A percentile compares a stretch with the other conserved stretches of the same genome.
These are phyloP conservation scores for Oncorhynchus kisutch DNA, from an alignment of 2,113 vertebrate species.

Conservation along the genomic window DNA sequence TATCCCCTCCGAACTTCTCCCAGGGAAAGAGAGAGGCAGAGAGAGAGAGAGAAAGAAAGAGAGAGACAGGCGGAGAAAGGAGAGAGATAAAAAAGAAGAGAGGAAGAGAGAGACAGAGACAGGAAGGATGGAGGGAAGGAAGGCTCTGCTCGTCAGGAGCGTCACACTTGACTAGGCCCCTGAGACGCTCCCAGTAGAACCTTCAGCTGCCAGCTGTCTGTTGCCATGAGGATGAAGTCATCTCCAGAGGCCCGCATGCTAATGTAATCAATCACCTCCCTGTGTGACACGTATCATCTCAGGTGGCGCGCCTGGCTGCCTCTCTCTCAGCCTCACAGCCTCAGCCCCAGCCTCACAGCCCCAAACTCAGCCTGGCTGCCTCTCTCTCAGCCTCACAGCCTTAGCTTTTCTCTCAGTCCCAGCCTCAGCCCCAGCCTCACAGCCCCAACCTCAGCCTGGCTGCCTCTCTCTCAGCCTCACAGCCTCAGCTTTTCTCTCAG, in stretches of 20 bases:
- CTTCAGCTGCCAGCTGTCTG: constrained; percentile 64
- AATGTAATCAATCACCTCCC: constrained; percentile 66
- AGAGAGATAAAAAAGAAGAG: too few relatives aligned
- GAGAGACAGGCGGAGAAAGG: not conserved
- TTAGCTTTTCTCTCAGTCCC: not conserved
- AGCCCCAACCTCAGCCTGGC: not conserved
- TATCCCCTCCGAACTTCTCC: not conserved
- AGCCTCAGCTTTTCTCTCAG: too few relatives aligned
- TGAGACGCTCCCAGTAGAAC: constrained; percentile 44
- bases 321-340: not conserved
- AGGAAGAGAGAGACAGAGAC: constrained; percentile 26
- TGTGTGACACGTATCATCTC: constrained; percentile 49
- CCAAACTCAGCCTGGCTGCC: not conserved
- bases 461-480: not conserved
- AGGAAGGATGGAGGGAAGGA: not conserved
- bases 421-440: too few relatives aligned
- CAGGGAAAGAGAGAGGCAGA: constrained; percentile 3
- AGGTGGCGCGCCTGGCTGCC: constrained; percentile 34
- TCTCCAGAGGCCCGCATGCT: constrained; percentile 56
- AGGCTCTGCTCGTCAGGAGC: constrained; percentile 2
- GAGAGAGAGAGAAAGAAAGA: not conserved
- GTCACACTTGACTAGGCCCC: constrained; percentile 57
- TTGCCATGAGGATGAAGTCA: constrained; percentile 63
- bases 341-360: not conserved
- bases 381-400: constrained; percentile 21